phyloP scores from a whole-genome alignment of 1,140 invertebrate species.

The Caenorhabditis inopinata region DNA sequence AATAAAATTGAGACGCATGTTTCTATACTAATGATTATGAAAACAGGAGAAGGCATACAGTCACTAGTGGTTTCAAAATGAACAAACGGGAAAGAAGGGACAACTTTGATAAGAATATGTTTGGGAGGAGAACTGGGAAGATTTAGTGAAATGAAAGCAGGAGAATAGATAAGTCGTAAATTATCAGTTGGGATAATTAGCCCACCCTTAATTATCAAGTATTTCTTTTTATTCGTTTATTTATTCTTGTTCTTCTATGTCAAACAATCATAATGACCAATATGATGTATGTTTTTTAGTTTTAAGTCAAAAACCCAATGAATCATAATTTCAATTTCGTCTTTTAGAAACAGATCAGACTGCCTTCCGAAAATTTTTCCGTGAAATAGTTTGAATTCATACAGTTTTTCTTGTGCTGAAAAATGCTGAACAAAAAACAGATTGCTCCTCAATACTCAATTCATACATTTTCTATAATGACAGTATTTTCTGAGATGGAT shows the following conservation, averaged over 20 bases:
- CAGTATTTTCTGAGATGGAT: too few relatives aligned
- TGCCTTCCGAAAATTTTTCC: too few relatives aligned
- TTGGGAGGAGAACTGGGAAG: slow-evolving; percentile 1
- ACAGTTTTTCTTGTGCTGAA: too few relatives aligned
- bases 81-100: slow-evolving; percentile 19
- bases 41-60: background rate
- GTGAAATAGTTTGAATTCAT: too few relatives aligned
- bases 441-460: too few relatives aligned
- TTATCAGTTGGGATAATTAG: slow-evolving; percentile 29
- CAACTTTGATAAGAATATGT: slow-evolving; percentile 28
- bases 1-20: slow-evolving; percentile 19
- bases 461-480: too few relatives aligned
- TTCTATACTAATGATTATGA: slow-evolving; percentile 18
- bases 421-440: too few relatives aligned
- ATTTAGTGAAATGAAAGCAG: background rate
- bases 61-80: slow-evolving; percentile 7
- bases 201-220: background rate
- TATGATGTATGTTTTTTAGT: background rate
- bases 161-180: background rate
- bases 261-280: background rate
- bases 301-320: background rate
- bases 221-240: background rate
- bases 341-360: too few relatives aligned
- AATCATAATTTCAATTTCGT: background rate
- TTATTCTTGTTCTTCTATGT: background rate